A percentile compares a stretch with the other conserved stretches of the same genome.
These are phyloP conservation scores for Saxidomus purpurata DNA, from an alignment of 1,140 invertebrate species.

Conservation along the genomic window DNA sequence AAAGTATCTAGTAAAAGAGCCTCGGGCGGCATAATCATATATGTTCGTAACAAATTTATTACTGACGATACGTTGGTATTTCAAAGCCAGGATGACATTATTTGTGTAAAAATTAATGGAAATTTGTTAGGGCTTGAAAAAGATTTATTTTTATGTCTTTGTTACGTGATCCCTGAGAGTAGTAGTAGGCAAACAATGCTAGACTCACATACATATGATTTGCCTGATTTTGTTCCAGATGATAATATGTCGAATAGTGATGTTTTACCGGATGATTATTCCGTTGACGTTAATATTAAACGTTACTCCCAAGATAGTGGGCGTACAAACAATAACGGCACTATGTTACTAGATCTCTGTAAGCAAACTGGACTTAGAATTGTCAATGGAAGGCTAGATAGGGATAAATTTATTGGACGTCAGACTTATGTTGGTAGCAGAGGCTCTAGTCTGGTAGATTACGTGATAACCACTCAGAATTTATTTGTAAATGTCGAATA, in stretches of 20 bases:
- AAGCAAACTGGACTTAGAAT: not conserved
- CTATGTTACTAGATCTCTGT: not conserved
- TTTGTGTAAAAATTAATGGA: not conserved
- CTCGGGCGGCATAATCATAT: constrained; percentile 11
- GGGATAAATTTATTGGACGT: not conserved
- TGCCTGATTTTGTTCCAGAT: not conserved
- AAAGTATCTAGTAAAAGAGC: constrained; percentile 14
- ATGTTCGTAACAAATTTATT: constrained; percentile 15
- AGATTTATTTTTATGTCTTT: not conserved
- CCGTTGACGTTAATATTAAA: not conserved
- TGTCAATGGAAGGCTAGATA: not conserved
- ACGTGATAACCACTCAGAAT: no score
- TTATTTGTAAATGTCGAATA: no score
- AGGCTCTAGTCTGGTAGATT: no score
- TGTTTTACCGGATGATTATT: constrained; percentile 37
- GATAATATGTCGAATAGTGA: not conserved
- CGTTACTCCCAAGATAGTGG: constrained; percentile 12
- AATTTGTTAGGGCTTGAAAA: no score
- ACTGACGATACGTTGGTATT: not conserved
- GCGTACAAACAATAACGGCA: not conserved
- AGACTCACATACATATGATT: constrained; percentile 4
- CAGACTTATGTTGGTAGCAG: no score
- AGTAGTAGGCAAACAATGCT: constrained; percentile 12
- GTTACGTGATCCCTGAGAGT: not conserved
- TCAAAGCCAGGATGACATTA: constrained; percentile 13